phyloP scores from a whole-genome alignment of 2,113 vertebrate genomes.

The Glaucidium brasilianum region DNA sequence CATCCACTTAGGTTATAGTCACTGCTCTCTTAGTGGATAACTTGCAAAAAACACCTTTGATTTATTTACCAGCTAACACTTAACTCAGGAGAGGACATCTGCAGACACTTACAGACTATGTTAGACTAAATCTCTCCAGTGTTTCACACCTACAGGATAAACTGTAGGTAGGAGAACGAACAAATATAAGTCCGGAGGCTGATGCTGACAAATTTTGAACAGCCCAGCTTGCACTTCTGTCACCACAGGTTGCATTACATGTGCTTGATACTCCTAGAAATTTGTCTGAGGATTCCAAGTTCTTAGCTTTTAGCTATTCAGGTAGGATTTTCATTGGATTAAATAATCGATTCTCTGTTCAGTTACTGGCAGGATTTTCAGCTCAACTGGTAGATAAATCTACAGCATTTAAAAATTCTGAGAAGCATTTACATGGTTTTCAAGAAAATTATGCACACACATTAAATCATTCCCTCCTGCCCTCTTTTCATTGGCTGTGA shows the following conservation, averaged over 20 bases:
- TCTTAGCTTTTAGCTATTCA: not conserved
- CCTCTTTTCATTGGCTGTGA: not conserved
- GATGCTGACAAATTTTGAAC: not conserved
- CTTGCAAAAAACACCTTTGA: not conserved
- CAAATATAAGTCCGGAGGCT: not conserved
- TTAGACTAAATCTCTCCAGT: not conserved
- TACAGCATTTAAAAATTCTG: not conserved
- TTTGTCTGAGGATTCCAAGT: not conserved
- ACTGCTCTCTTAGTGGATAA: not conserved
- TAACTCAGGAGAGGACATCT: not conserved
- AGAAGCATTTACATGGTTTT: constrained; percentile 1
- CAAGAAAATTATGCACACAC: not conserved
- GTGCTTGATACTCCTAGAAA: not conserved
- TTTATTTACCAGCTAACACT: not conserved
- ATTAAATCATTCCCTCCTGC: not conserved
- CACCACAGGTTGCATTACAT: not conserved
- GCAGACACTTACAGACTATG: not conserved
- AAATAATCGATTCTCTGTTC: not conserved
- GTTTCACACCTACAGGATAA: not conserved
- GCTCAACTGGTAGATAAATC: not conserved
- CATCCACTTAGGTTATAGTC: not conserved
- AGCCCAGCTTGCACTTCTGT: not conserved
- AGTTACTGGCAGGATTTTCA: not conserved
- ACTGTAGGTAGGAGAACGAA: not conserved
- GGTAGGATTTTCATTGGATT: not conserved